phyloP scores from a whole-genome alignment of 2,797 vertebrate species.

The Sparidentex hasta region DNA sequence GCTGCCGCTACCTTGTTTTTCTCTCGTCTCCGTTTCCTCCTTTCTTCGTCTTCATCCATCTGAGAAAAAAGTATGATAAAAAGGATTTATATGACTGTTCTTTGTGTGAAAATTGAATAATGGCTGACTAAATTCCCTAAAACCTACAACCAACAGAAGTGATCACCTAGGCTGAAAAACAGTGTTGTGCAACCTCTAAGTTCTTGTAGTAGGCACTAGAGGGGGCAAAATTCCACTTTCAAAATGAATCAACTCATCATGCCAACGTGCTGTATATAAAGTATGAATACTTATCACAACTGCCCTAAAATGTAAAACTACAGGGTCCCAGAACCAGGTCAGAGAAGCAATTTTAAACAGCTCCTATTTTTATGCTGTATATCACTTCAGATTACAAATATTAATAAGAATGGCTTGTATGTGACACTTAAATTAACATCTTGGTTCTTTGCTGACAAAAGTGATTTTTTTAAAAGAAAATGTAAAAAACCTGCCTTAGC shows the following conservation, averaged over 20 bases:
- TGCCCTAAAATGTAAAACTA: neutral
- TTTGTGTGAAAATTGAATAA: neutral
- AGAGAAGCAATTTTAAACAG: neutral
- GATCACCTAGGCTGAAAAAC: neutral
- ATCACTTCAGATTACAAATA: conserved; percentile 13
- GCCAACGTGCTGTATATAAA: neutral
- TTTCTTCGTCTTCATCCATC: conserved; percentile 94
- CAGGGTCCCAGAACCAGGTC: neutral
- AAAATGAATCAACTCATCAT: neutral
- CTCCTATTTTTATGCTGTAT: neutral
- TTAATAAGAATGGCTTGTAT: neutral
- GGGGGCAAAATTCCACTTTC: conserved; percentile 5
- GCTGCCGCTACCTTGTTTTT: conserved; percentile 98
- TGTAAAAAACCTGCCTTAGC: neutral
- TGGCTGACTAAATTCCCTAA: neutral
- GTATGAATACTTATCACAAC: too few relatives aligned
- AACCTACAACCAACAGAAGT: neutral
- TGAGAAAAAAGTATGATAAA: conserved; percentile 61
- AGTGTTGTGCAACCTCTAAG: neutral
- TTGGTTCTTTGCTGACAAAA: conserved; percentile 1
- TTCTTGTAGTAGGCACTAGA: conserved; percentile 39
- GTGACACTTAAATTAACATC: neutral
- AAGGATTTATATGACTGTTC: neutral
- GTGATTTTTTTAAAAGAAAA: neutral
- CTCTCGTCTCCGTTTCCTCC: conserved; percentile 95